These are phyloP conservation scores for Hystrix cristata DNA, from an alignment of 2,113 vertebrate genomes.

Conservation along the genomic window DNA sequence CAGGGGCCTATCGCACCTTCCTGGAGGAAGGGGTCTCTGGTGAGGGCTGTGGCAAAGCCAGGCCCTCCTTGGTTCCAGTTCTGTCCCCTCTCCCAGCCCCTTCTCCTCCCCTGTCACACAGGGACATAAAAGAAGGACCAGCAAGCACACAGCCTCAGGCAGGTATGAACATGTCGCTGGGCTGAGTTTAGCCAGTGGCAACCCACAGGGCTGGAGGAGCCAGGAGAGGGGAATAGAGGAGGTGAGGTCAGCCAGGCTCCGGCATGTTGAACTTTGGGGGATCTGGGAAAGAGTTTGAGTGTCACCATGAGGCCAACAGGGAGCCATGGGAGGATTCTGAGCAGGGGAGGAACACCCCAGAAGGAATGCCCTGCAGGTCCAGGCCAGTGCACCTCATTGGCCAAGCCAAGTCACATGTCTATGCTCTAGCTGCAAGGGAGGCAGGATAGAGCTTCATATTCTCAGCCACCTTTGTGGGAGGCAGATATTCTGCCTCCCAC, in stretches of 20 bases:
- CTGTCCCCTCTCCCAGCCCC: neutral
- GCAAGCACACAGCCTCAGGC: neutral
- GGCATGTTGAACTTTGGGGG: neutral
- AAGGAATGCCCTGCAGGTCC: neutral
- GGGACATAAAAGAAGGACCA: neutral
- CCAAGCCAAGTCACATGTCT: neutral
- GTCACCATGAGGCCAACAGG: neutral
- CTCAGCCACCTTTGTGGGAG: neutral
- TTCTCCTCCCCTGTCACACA: neutral
- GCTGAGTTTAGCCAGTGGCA: neutral
- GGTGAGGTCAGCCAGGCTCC: neutral
- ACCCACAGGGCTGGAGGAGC: neutral
- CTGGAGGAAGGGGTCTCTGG: neutral
- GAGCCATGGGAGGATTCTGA: neutral
- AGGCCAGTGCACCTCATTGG: neutral
- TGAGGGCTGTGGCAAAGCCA: neutral
- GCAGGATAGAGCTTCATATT: neutral
- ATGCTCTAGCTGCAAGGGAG: neutral
- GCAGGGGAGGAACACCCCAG: neutral
- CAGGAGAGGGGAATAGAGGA: neutral
- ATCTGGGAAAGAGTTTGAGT: fast-evolving
- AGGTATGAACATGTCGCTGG: fast-evolving
- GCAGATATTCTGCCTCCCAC: neutral
- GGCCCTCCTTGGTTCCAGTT: neutral
- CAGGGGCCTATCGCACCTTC: neutral